Evolutionary conservation across 2,888 invertebrate species (phyloP), one percentile per base, ranked within the genome.

Genomic region (Rhagophthalmus giganteus): DNA sequence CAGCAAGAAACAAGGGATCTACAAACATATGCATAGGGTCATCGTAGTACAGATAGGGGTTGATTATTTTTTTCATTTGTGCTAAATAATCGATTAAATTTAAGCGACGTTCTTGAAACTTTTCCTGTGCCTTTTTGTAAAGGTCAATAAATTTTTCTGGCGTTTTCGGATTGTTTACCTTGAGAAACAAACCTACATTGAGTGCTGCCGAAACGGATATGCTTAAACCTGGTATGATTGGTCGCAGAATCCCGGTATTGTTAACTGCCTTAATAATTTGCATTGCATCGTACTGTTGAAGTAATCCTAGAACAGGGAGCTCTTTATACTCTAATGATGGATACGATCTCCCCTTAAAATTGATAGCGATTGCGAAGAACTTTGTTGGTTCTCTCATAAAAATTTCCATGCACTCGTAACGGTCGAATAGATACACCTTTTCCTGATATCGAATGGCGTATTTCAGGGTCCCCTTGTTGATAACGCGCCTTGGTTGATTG

Each of bases 141-240:
- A 70, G 50, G 0, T 61, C 42, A 15, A 69, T 32, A 13, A 70
- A 67, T 2, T 68, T 54, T 46, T 64, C 47, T 4, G 75, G 61
- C 1, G 70, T 67, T 1, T 59, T 63, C 2, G 74, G 67, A 67
- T 81, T 81, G 48, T 78, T 71, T 2, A 74, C 69, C 70, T 85
- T 85, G 38, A 86, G 68, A 68, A 76, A 79, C 20, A 83, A 65
- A 2, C 78, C 85, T 27, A 85, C 70, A 52, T 77, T 77, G 33
- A 85, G 66, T 0, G 79, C 69, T 0, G 79, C 85, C 1, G 84
- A 83, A 3, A 74, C 42, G 33, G 70, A 57, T 24, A 77, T 68
- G 54, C 73, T 71, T 12, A 85, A 70, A 1, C 83, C 83, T 1
- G 83, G 81, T 60, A 85, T 79, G 57, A 84, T 80, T 0, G 85